Conservation (phyloP, 2,797 vertebrate genomes). For the Momotus momota region DNA sequence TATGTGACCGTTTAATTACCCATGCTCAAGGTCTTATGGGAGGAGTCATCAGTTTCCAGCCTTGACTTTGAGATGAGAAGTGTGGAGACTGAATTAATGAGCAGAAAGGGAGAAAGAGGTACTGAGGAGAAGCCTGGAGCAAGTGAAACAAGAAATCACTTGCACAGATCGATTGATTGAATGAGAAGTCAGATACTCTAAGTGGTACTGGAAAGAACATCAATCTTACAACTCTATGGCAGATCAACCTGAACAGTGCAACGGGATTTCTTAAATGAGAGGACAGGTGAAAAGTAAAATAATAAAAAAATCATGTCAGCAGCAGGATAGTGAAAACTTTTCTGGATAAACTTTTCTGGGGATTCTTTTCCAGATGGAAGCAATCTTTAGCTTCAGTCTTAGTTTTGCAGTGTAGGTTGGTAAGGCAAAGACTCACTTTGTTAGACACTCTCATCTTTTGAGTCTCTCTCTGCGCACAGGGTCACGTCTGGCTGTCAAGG, state of each 20-base stretch:
- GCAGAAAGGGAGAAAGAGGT: background rate
- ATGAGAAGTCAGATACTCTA: background rate
- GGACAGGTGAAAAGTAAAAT: background rate
- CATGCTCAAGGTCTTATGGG: background rate
- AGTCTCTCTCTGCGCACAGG: fast-evolving
- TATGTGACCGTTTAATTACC: background rate
- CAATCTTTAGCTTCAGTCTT: background rate
- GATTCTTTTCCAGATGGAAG: background rate
- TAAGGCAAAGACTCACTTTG: background rate
- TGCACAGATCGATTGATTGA: background rate
- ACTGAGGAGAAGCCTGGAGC: background rate
- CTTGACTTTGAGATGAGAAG: background rate
- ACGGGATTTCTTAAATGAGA: background rate
- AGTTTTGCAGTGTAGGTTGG: background rate
- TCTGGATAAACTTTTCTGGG: background rate
- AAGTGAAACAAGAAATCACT: background rate
- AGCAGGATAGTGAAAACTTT: background rate
- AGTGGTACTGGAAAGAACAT: background rate
- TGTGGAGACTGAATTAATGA: background rate
- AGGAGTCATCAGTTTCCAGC: background rate
- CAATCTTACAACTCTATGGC: background rate
- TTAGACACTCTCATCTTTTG: background rate
- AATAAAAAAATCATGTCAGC: background rate
- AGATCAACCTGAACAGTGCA: background rate
- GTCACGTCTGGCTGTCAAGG: background rate